These are phyloP conservation scores for Loripinus fragilis DNA, from an alignment of 2,888 invertebrate species.

Conservation along the genomic window DNA sequence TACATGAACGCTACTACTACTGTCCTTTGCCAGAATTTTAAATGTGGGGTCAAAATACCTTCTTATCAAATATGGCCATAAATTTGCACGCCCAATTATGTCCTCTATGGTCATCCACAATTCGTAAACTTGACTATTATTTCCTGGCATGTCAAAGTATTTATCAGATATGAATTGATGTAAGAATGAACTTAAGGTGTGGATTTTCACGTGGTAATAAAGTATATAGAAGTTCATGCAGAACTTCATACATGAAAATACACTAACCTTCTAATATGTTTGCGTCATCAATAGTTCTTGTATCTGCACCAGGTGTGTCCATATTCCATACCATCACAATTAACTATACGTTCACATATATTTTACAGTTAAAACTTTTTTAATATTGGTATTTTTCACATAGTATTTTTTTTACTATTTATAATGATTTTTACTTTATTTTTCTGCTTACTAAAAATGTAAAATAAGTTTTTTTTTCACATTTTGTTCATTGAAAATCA, in stretches of 20 bases:
- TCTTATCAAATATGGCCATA: slow-evolving; percentile 3
- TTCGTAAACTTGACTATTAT: slow-evolving; percentile 12
- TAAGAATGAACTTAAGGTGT: neutral
- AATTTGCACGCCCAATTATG: slow-evolving; percentile 6
- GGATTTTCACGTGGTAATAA: neutral
- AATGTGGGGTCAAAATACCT: slow-evolving; percentile 15
- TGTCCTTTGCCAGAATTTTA: slow-evolving; percentile 6
- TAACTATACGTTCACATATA: too few species aligned
- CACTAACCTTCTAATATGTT: too few species aligned
- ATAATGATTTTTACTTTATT: too few species aligned
- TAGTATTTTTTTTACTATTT: too few species aligned
- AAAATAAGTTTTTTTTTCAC: too few species aligned
- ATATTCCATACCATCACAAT: too few species aligned
- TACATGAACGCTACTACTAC: too few species aligned
- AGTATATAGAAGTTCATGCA: neutral
- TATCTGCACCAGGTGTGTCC: too few species aligned
- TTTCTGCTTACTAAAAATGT: too few species aligned
- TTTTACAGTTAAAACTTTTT: too few species aligned
- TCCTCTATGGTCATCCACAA: slow-evolving; percentile 19
- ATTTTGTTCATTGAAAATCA: slow-evolving; percentile 10
- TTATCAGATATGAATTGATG: neutral
- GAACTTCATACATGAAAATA: neutral
- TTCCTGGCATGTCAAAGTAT: neutral
- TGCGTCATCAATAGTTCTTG: too few species aligned
- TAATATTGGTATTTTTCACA: too few species aligned